Conservation (phyloP, 1,140 invertebrate genomes). For the Hycleus cichorii region DNA sequence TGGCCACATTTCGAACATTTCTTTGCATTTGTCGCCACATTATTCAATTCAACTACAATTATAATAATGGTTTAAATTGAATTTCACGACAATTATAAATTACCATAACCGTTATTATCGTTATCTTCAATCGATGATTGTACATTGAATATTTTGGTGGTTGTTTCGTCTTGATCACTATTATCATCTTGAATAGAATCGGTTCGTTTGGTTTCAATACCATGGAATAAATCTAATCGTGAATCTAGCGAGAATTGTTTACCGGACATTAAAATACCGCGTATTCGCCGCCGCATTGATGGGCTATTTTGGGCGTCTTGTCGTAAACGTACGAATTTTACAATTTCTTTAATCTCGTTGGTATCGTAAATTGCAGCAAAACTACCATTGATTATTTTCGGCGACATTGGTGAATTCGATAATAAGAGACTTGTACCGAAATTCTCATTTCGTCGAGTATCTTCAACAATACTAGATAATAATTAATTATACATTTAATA, state of each 20-base stretch:
- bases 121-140: constrained; percentile 25
- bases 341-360: constrained; percentile 72
- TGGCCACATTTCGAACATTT: constrained; percentile 38
- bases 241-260: constrained; percentile 87
- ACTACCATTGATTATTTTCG: constrained; percentile 94
- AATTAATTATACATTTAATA: not conserved
- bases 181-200: constrained; percentile 40
- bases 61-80: constrained; percentile 15
- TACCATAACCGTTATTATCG: constrained; percentile 24
- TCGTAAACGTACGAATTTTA: constrained; percentile 59
- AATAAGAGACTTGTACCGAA: constrained; percentile 90
- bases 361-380: constrained; percentile 92
- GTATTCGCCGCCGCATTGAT: constrained; percentile 74
- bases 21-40: not conserved
- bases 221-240: constrained; percentile 81
- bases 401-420: constrained; percentile 92
- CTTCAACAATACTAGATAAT: constrained; percentile 40
- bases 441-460: constrained; percentile 72
- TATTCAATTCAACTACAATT: constrained; percentile 6
- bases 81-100: constrained; percentile 6
- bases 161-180: constrained; percentile 11
- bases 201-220: constrained; percentile 40
- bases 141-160: too few species aligned
- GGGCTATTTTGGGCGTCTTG: constrained; percentile 68
- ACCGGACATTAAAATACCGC: constrained; percentile 81